phyloP scores from a whole-genome alignment of 1,140 invertebrate genomes.

The Hycleus cichorii region DNA sequence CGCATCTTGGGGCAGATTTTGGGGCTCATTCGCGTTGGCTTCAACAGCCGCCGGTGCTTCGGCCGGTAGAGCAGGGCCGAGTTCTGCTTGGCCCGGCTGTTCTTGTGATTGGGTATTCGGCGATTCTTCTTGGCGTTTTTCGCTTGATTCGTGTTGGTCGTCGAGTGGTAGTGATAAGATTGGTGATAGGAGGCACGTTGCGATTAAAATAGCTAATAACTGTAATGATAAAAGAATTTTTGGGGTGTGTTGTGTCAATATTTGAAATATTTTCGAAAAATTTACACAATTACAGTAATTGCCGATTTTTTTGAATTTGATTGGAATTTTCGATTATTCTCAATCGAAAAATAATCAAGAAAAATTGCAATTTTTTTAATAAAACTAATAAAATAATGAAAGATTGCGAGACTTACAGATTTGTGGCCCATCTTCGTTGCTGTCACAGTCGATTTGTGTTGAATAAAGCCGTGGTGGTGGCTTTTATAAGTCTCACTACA shows the following conservation, averaged over 20 bases:
- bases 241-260: too few species aligned
- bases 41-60: too few species aligned
- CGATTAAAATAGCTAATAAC: not conserved
- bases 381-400: not conserved
- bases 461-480: conserved; percentile 1
- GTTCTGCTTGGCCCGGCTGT: not conserved
- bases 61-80: not conserved
- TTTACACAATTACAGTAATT: too few species aligned
- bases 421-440: conserved; percentile 4
- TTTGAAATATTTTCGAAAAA: too few species aligned
- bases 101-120: not conserved
- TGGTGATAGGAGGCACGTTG: not conserved
- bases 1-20: too few species aligned
- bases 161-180: not conserved
- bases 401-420: not conserved
- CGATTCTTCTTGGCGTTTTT: not conserved
- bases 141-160: not conserved
- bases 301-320: too few species aligned
- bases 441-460: conserved; percentile 1
- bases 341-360: too few species aligned
- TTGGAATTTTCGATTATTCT: too few species aligned
- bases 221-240: not conserved
- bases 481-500: conserved; percentile 3
- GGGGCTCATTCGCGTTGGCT: not conserved
- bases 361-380: not conserved